These are phyloP conservation scores for Lasioglossum vierecki DNA, from an alignment of 2,888 invertebrate genomes.

Conservation along the genomic window DNA sequence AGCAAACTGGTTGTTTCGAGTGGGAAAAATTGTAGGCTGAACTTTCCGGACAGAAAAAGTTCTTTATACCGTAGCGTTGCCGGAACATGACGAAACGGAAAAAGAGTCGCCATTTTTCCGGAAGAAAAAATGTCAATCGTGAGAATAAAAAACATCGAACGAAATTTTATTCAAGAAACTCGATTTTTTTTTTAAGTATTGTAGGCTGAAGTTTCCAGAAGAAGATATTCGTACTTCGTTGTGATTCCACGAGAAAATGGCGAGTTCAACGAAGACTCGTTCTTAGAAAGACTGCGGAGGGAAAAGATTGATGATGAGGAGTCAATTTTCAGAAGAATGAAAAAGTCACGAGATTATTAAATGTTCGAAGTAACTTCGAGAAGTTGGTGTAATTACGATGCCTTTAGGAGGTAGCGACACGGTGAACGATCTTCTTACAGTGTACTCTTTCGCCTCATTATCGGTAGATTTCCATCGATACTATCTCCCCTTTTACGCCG, in stretches of 20 bases:
- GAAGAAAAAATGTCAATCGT: too few species aligned
- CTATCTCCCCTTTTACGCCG: neutral
- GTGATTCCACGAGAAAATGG: neutral
- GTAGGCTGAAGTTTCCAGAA: neutral
- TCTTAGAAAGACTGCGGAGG: too few species aligned
- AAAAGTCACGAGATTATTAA: neutral
- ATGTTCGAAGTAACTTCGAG: neutral
- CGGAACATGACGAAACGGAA: neutral
- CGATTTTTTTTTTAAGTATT: neutral
- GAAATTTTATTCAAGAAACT: too few species aligned
- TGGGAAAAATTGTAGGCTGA: neutral
- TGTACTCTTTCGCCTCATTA: constrained; percentile 1
- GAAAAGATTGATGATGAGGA: neutral
- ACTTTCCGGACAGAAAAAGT: neutral
- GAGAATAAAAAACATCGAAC: too few species aligned
- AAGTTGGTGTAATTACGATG: neutral
- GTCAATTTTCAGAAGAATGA: neutral
- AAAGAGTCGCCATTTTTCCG: neutral
- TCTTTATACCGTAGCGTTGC: neutral
- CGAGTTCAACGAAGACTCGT: neutral
- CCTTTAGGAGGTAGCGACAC: neutral
- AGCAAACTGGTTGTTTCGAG: neutral
- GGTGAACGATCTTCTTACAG: neutral
- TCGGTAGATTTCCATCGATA: neutral
- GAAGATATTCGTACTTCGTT: neutral